phyloP scores from a whole-genome alignment of 2,888 invertebrate genomes.

The Serripes groenlandicus region DNA sequence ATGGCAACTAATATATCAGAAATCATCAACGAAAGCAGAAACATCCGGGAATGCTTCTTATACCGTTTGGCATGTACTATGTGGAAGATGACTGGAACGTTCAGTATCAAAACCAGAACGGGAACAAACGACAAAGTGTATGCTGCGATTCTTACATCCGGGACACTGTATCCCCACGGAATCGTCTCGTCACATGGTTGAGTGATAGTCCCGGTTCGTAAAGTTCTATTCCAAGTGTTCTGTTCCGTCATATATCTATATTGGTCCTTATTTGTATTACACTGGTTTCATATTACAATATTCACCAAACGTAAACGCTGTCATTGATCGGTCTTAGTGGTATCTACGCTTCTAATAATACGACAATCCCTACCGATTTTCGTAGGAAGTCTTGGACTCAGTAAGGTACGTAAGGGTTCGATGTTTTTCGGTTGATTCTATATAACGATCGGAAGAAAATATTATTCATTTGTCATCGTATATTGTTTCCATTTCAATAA shows the following conservation, averaged over 20 bases:
- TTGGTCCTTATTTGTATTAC: no score
- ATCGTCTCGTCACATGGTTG: constrained; percentile 14
- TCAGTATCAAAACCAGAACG: constrained; percentile 25
- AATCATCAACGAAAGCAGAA: constrained; percentile 79
- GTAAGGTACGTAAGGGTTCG: no score
- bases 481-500: no score
- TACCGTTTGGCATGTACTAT: constrained; percentile 54
- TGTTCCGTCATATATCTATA: constrained; percentile 12
- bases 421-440: no score
- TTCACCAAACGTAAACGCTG: no score
- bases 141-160: not conserved
- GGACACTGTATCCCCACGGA: constrained; percentile 7
- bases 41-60: constrained; percentile 78
- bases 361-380: no score
- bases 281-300: no score
- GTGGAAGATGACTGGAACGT: constrained; percentile 21
- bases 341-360: no score
- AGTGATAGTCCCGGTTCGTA: not conserved
- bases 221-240: not conserved
- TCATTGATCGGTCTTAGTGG: no score
- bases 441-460: no score
- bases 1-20: constrained; percentile 79
- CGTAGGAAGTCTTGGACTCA: no score
- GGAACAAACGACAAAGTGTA: constrained; percentile 41
- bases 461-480: no score